phyloP scores from a whole-genome alignment of 2,797 vertebrate genomes.

The Tokudaia tokunoshimensis region DNA sequence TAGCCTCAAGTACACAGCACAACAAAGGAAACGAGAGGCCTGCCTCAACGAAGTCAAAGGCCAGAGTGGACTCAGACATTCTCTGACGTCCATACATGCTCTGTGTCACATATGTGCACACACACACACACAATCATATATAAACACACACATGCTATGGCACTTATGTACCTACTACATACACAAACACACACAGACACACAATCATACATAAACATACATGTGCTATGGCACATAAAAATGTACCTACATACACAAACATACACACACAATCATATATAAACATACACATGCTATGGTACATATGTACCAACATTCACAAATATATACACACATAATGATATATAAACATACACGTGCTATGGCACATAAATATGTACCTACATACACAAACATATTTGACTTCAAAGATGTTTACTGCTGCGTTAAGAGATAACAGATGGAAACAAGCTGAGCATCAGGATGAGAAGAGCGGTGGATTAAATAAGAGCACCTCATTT shows the following conservation, averaged over 20 bases:
- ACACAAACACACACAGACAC: too few relatives aligned
- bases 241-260: not conserved
- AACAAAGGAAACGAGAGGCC: not conserved
- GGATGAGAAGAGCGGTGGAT: not conserved
- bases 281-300: too few relatives aligned
- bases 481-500: not conserved
- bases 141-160: not conserved
- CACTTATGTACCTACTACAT: not conserved
- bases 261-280: not conserved
- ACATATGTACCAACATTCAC: too few relatives aligned
- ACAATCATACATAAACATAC: not conserved
- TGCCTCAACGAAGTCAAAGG: not conserved
- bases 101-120: not conserved
- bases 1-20: not conserved
- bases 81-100: not conserved
- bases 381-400: not conserved
- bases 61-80: not conserved
- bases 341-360: not conserved
- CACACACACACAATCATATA: not conserved
- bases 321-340: not conserved
- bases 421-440: not conserved
- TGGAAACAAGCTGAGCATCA: not conserved
- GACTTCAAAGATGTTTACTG: not conserved
- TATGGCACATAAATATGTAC: not conserved
- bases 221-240: not conserved